These are phyloP conservation scores for Microcebus jonahi DNA, from an alignment of 2,113 vertebrate species.

Conservation along the genomic window DNA sequence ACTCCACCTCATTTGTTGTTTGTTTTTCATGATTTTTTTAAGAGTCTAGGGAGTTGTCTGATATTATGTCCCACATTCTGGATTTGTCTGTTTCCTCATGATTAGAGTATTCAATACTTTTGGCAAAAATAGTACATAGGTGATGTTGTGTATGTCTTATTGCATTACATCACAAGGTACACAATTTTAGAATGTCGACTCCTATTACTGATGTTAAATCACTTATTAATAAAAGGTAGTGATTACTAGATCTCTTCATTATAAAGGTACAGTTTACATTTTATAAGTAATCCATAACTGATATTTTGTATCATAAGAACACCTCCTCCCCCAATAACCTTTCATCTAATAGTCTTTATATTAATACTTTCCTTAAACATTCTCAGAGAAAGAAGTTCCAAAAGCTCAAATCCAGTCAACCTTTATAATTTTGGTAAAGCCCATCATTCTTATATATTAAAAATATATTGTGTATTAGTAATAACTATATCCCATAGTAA, in stretches of 20 bases:
- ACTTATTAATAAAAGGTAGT: not conserved
- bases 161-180: not conserved
- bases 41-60: not conserved
- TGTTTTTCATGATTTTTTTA: not conserved
- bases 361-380: slow-evolving; percentile 22
- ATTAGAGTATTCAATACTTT: slow-evolving; percentile 8
- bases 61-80: not conserved
- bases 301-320: not conserved
- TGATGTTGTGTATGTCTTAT: not conserved
- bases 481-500: not conserved
- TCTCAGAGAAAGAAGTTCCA: not conserved
- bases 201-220: not conserved
- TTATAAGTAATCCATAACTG: not conserved
- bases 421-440: not conserved
- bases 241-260: not conserved
- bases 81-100: not conserved
- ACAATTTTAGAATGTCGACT: not conserved
- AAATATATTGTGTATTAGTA: not conserved
- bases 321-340: not conserved
- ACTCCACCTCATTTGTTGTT: not conserved
- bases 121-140: not conserved
- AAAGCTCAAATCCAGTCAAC: not conserved
- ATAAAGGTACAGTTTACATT: not conserved
- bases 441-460: not conserved
- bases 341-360: not conserved